These are phyloP conservation scores for Megaceryle torquata DNA, from an alignment of 2,113 vertebrate species.

Conservation along the genomic window DNA sequence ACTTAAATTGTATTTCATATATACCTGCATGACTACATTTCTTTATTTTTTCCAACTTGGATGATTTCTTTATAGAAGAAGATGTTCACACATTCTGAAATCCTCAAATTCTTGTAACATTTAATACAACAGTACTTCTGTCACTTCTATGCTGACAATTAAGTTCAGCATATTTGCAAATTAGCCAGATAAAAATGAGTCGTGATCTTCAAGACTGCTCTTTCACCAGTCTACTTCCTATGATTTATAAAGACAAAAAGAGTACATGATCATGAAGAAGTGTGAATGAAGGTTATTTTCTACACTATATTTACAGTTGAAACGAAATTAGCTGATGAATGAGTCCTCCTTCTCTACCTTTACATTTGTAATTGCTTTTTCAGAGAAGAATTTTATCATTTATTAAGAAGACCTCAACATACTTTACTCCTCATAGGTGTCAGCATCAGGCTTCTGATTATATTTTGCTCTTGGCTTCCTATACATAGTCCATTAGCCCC, in stretches of 20 bases:
- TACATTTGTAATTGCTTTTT: constrained; percentile 27
- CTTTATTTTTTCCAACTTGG: neutral
- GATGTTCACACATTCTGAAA: neutral
- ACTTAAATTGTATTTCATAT: neutral
- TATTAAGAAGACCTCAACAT: constrained; percentile 1
- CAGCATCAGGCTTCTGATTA: constrained; percentile 8
- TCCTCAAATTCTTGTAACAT: neutral
- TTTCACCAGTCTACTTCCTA: neutral
- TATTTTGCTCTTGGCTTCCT: constrained; percentile 30
- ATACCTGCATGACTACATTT: neutral
- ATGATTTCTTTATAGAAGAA: neutral
- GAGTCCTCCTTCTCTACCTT: neutral
- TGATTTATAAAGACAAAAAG: neutral
- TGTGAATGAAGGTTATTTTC: neutral
- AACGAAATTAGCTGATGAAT: neutral
- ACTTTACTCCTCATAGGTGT: neutral
- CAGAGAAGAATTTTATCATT: constrained; percentile 16
- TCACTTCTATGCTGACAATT: neutral
- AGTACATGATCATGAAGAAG: neutral
- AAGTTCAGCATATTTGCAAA: neutral
- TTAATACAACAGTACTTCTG: neutral
- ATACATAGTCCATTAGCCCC: neutral
- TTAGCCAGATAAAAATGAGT: neutral
- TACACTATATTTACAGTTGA: neutral
- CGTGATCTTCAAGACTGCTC: neutral